Conservation (phyloP, 2,113 vertebrate genomes). For the Xyliphius kryptos region DNA sequence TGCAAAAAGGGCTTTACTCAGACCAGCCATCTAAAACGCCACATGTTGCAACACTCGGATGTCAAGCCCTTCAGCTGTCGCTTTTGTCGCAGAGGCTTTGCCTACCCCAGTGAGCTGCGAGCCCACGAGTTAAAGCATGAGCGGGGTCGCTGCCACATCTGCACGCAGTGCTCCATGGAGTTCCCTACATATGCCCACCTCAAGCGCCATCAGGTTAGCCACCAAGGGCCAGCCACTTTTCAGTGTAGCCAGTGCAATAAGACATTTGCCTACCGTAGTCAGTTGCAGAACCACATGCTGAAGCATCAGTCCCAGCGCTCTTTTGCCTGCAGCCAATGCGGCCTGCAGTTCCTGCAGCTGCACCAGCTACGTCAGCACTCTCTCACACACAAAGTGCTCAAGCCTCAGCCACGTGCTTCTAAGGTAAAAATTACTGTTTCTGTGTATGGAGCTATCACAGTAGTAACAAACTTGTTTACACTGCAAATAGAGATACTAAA, state of each 20-base stretch:
- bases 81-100: slow-evolving; percentile 90
- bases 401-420: slow-evolving; percentile 43
- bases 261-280: slow-evolving; percentile 94
- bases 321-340: slow-evolving; percentile 92
- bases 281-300: slow-evolving; percentile 94
- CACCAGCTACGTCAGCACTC: slow-evolving; percentile 96
- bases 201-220: slow-evolving; percentile 86
- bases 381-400: slow-evolving; percentile 91
- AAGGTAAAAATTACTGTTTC: too few relatives aligned
- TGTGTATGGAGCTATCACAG: too few relatives aligned
- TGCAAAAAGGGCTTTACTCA: slow-evolving; percentile 97
- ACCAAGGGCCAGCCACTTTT: slow-evolving; percentile 90
- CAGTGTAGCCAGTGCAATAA: slow-evolving; percentile 94
- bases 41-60: slow-evolving; percentile 95
- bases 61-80: slow-evolving; percentile 96
- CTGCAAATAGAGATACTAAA: too few relatives aligned
- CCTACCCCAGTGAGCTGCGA: slow-evolving; percentile 94
- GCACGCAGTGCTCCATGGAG: slow-evolving; percentile 90
- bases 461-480: too few relatives aligned
- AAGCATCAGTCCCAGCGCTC: slow-evolving; percentile 95
- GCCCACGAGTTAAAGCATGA: slow-evolving; percentile 93
- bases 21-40: slow-evolving; percentile 97
- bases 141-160: slow-evolving; percentile 89
- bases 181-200: slow-evolving; percentile 90
- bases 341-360: slow-evolving; percentile 97